phyloP scores from a whole-genome alignment of 2,797 vertebrate genomes.

The Nyctalus aviator region DNA sequence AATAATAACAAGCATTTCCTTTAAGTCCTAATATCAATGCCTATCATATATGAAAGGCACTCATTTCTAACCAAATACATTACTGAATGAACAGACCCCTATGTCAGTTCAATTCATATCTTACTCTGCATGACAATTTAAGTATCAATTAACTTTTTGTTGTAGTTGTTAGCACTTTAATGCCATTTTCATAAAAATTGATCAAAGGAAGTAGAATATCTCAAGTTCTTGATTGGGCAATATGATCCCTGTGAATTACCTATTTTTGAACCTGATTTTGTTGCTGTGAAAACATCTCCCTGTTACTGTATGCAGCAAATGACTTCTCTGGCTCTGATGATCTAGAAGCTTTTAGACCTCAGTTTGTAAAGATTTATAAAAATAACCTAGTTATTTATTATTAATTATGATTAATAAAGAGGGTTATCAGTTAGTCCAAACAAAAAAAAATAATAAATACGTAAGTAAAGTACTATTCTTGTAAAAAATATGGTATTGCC shows the following conservation, averaged over 20 bases:
- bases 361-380: neutral
- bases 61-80: neutral
- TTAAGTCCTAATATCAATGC: neutral
- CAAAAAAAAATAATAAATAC: neutral
- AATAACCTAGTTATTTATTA: neutral
- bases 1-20: neutral
- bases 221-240: neutral
- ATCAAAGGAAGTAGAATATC: neutral
- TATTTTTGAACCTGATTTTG: neutral
- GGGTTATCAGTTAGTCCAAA: neutral
- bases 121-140: neutral
- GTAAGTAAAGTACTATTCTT: neutral
- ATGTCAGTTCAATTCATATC: neutral
- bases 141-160: neutral
- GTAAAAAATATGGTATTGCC: neutral
- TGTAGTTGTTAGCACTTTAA: neutral
- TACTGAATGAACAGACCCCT: neutral
- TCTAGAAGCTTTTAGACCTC: neutral
- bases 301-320: neutral
- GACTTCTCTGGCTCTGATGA: neutral
- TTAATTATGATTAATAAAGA: neutral
- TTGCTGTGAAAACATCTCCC: neutral
- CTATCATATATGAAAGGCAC: neutral
- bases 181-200: neutral
- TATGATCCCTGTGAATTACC: neutral